Evolutionary conservation across 2,113 vertebrate genomes (phyloP).

Genomic region (Manacus vitellinus): DNA sequence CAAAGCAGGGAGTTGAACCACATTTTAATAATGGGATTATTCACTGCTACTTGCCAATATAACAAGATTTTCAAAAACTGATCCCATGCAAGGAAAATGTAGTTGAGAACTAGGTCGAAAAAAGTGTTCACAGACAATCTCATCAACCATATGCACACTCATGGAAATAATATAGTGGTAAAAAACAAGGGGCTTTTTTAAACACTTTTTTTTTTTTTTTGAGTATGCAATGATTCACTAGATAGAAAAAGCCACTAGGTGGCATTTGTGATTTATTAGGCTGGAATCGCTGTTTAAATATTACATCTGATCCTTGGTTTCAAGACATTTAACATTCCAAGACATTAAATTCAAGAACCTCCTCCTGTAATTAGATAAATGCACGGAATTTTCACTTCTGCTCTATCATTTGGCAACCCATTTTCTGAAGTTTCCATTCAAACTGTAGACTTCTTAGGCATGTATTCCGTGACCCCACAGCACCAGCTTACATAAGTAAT

Average conservation of each 20-base stretch:
- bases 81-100: neutral
- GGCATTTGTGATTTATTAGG: slow-evolving; percentile 84
- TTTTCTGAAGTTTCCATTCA: slow-evolving; percentile 58
- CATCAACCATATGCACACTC: neutral
- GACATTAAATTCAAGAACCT: slow-evolving; percentile 52
- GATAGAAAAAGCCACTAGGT: slow-evolving; percentile 73
- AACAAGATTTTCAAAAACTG: neutral
- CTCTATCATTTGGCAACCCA: neutral
- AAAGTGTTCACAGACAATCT: neutral
- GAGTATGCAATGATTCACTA: neutral
- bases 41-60: neutral
- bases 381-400: slow-evolving; percentile 9
- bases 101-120: neutral
- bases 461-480: slow-evolving; percentile 72
- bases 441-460: slow-evolving; percentile 38
- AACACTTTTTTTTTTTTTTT: neutral
- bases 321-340: slow-evolving; percentile 62
- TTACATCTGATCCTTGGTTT: slow-evolving; percentile 47
- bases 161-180: neutral
- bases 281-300: slow-evolving; percentile 45
- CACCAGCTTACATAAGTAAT: slow-evolving; percentile 74
- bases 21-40: slow-evolving; percentile 1
- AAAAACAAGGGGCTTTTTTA: neutral
- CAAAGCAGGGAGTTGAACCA: neutral
- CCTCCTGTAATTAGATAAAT: slow-evolving; percentile 33